Base-by-base conservation (phyloP, 2,797 vertebrate genomes). In the Hydrolagus colliei region DNA sequence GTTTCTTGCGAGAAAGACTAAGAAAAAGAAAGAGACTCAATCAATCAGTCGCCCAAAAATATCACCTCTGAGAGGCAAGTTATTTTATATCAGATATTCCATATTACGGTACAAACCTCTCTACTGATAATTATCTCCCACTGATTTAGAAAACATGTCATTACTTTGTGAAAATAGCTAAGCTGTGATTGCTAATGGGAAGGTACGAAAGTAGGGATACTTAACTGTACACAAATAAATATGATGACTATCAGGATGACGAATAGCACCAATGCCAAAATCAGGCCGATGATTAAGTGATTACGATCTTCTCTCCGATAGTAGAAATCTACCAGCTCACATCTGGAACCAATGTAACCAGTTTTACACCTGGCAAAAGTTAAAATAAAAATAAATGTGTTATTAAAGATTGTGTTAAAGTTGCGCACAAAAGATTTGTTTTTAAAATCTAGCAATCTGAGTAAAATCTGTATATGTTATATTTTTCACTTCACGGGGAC, bases 221-320 rank as follows among this genome's bases (percentile, higher is more conserved):
- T 93, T 94, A 84, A 98, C 97, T 94, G 93, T 87, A 92, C 92
- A 90, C 93, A 96, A 68, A 95, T 82, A 92, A 94, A 96, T 91
- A 95, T 87, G 73, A 93, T 91, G 1, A 94, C 85, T 27, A 96
- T 91, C 87, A 96, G 86, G 14, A 96, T 87, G 86, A 95, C 92
- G 86, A 98, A 92, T 65, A 93, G 62, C 62, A 95, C 88, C 10
- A 98, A 92, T 68, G 90, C 92, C 0, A 90, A 88, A 5, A 97
- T 90, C 87, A 94, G 75, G 32, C 94, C 94, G 87, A 92, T 92
- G n/a, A 98, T 93, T 86, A 97, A 89, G 32, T 93, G 92, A 13
- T 89, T 89, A 79, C 86, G 91, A 4, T 93, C 94, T 0, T 88
- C 93, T 84, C 88, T 92, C 32, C 63, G 90, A 90, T 86, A 91